Evolutionary conservation across 2,888 invertebrate genomes (phyloP).

Genomic region (Microctonus aethiopoides): DNA sequence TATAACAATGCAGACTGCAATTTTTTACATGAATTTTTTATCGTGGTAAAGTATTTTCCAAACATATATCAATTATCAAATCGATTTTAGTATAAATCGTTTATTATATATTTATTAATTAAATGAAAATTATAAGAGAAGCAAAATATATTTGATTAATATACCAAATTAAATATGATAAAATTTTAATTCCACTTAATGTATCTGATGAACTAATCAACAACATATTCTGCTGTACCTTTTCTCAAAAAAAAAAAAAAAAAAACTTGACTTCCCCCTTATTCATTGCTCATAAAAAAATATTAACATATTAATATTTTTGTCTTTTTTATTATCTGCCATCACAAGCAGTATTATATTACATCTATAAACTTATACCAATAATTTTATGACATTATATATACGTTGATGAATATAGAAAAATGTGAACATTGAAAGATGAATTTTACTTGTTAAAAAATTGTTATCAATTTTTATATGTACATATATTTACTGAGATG

Average conservation of each 20-base stretch:
- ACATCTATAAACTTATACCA: not conserved
- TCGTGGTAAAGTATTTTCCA: constrained; percentile 7
- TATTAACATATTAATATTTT: constrained; percentile 5
- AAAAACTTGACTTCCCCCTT: not conserved
- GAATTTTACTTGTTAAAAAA: constrained; percentile 15
- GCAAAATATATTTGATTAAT: too few relatives aligned
- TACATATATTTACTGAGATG: constrained; percentile 28
- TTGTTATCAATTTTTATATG: constrained; percentile 29
- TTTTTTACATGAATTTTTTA: constrained; percentile 51
- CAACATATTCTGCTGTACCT: not conserved
- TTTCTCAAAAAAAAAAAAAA: not conserved
- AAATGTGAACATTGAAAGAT: constrained; percentile 18
- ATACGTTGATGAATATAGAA: constrained; percentile 24
- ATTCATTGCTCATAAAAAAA: not conserved
- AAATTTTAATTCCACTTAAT: not conserved
- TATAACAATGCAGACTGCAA: constrained; percentile 48
- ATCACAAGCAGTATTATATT: constrained; percentile 3
- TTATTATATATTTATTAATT: not conserved
- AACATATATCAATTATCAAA: not conserved
- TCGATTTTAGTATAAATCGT: not conserved
- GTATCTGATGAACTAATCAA: constrained; percentile 1
- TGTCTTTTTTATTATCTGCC: constrained; percentile 13
- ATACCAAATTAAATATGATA: not conserved
- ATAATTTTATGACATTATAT: constrained; percentile 14
- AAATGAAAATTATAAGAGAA: not conserved